Evolutionary conservation across 2,113 vertebrate species (phyloP).

Genomic region (Propithecus coquereli): DNA sequence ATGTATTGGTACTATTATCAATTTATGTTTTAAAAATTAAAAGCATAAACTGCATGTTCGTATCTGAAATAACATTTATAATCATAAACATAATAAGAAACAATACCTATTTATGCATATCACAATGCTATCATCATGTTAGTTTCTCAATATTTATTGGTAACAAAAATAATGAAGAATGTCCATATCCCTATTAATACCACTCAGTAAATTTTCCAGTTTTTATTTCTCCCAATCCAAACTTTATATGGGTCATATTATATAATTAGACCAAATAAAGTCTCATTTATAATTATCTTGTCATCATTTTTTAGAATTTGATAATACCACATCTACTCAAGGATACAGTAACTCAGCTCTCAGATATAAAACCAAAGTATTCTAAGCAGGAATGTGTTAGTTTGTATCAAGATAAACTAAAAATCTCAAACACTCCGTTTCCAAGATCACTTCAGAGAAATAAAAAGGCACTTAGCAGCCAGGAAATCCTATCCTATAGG

Average conservation of each 20-base stretch:
- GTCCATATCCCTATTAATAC: neutral
- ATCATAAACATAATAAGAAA: neutral
- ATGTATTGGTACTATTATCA: neutral
- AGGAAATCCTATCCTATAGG: neutral
- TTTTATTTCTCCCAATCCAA: neutral
- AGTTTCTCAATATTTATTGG: neutral
- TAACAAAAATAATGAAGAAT: neutral
- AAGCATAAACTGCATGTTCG: conserved; percentile 3
- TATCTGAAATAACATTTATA: neutral
- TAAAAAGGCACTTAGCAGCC: conserved; percentile 19
- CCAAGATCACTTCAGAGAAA: neutral
- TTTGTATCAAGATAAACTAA: conserved; percentile 34
- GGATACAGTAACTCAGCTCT: neutral
- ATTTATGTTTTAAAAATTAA: neutral
- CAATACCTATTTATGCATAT: neutral
- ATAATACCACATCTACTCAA: neutral
- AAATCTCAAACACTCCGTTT: conserved; percentile 46
- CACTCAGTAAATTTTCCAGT: neutral
- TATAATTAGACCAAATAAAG: neutral
- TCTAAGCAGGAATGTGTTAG: conserved; percentile 1
- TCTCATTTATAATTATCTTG: conserved; percentile 24
- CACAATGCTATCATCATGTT: neutral
- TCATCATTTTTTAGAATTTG: conserved; percentile 24
- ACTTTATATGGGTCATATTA: neutral
- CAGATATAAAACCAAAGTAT: conserved; percentile 3